Evolutionary conservation across 1,140 invertebrate genomes (phyloP).

Genomic region (Drosophila serrata): DNA sequence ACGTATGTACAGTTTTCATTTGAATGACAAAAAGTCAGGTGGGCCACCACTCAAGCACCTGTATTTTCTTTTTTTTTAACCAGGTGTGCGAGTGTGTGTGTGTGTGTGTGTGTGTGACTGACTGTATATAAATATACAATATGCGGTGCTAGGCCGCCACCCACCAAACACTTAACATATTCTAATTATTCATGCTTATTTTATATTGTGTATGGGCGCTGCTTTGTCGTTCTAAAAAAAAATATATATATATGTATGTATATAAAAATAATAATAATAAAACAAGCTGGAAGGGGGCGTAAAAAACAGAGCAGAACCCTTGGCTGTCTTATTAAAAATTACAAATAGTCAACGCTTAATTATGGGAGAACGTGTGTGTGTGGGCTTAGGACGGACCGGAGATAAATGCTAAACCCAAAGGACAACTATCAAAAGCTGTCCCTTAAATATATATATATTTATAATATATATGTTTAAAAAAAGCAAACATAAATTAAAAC

Average conservation of each 20-base stretch:
- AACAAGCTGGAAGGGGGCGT: background rate
- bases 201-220: slow-evolving; percentile 76
- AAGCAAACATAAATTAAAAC: background rate
- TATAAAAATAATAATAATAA: slow-evolving; percentile 1
- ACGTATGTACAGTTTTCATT: slow-evolving; percentile 85
- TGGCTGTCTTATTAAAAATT: slow-evolving; percentile 79
- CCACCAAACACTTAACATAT: slow-evolving; percentile 84
- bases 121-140: slow-evolving; percentile 81
- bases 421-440: slow-evolving; percentile 20
- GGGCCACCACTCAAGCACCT: slow-evolving; percentile 73
- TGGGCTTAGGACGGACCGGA: slow-evolving; percentile 19
- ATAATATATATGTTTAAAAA: too few relatives aligned
- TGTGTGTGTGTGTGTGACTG: slow-evolving; percentile 52
- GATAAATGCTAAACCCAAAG: slow-evolving; percentile 23
- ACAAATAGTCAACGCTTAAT: slow-evolving; percentile 81
- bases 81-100: slow-evolving; percentile 41
- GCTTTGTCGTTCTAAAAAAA: slow-evolving; percentile 23
- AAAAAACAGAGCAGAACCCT: slow-evolving; percentile 11
- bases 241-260: too few relatives aligned
- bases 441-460: too few relatives aligned
- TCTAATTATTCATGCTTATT: slow-evolving; percentile 85
- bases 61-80: slow-evolving; percentile 34
- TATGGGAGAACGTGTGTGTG: slow-evolving; percentile 34
- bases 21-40: slow-evolving; percentile 85
- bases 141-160: slow-evolving; percentile 58